Percentiles rank a stretch among this genome's conserved stretches.
Evolutionary conservation across 1,140 invertebrate genomes (phyloP).

Genomic region (Danaus melanippus): DNA sequence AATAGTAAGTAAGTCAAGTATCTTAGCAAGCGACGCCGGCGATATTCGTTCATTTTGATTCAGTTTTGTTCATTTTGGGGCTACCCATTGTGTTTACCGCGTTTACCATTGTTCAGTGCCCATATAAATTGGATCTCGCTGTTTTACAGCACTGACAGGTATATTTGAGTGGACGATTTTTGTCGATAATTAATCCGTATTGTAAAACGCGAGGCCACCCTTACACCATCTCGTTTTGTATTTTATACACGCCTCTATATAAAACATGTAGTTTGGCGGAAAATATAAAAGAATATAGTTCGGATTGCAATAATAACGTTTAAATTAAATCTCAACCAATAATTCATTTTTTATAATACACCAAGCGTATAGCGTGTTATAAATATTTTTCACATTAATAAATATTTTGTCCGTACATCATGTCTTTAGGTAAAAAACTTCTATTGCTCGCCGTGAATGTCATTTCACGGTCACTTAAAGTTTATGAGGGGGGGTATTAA

Average conservation of each 20-base stretch:
- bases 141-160: constrained; percentile 62
- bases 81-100: constrained; percentile 61
- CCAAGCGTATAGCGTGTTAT: no score
- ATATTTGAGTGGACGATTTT: constrained; percentile 69
- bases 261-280: no score
- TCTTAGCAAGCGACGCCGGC: constrained; percentile 27
- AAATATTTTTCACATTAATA: no score
- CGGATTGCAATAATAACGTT: no score
- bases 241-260: no score
- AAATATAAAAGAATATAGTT: no score
- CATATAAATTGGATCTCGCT: constrained; percentile 64
- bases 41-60: constrained; percentile 32
- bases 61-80: constrained; percentile 51
- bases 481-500: constrained; percentile 26
- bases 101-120: constrained; percentile 63
- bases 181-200: constrained; percentile 70
- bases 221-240: constrained; percentile 32
- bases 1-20: constrained; percentile 34
- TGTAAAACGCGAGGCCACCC: constrained; percentile 63
- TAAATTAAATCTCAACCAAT: no score
- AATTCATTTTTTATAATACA: background rate
- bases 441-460: constrained; percentile 34
- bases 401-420: no score
- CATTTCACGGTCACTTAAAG: constrained; percentile 57
- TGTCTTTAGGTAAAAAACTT: constrained; percentile 8